phyloP scores from a whole-genome alignment of 2,797 vertebrate genomes.

The Myripristis jacobus region DNA sequence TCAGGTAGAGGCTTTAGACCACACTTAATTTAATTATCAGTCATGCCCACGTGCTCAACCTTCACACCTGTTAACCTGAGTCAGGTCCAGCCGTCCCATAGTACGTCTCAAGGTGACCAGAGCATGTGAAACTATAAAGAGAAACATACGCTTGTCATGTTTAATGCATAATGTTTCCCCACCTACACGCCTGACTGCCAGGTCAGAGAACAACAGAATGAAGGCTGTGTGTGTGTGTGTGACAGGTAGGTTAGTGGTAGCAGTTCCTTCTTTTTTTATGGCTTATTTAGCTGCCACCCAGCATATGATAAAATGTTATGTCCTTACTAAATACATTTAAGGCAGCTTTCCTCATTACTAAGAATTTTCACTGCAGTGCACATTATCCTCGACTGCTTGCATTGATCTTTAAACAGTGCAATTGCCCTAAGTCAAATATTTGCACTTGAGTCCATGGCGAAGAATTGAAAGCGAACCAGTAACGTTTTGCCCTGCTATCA shows the following conservation, averaged over 20 bases:
- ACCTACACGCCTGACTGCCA: constrained; percentile 30
- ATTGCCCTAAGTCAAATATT: constrained; percentile 58
- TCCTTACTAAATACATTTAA: background rate
- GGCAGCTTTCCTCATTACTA: background rate
- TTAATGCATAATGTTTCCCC: constrained; percentile 70
- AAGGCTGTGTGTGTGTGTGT: constrained; percentile 2
- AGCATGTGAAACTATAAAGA: constrained; percentile 72
- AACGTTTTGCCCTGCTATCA: constrained; percentile 17
- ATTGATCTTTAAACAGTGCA: constrained; percentile 37
- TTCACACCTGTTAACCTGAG: constrained; percentile 36
- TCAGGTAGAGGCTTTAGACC: background rate
- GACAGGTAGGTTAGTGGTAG: background rate
- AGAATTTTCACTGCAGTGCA: background rate
- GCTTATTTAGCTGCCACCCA: background rate
- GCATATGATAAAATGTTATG: background rate
- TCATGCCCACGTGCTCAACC: constrained; percentile 1
- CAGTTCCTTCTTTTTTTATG: background rate
- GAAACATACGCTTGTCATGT: constrained; percentile 62
- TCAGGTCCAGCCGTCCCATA: constrained; percentile 15
- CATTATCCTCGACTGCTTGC: background rate
- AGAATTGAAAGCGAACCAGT: constrained; percentile 7
- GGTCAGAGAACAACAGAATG: constrained; percentile 18
- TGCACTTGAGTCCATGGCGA: constrained; percentile 1
- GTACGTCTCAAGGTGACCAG: constrained; percentile 36
- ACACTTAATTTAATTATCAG: background rate